Base-by-base conservation (phyloP, 2,888 invertebrate genomes). In the Tenthredo distinguenda region DNA sequence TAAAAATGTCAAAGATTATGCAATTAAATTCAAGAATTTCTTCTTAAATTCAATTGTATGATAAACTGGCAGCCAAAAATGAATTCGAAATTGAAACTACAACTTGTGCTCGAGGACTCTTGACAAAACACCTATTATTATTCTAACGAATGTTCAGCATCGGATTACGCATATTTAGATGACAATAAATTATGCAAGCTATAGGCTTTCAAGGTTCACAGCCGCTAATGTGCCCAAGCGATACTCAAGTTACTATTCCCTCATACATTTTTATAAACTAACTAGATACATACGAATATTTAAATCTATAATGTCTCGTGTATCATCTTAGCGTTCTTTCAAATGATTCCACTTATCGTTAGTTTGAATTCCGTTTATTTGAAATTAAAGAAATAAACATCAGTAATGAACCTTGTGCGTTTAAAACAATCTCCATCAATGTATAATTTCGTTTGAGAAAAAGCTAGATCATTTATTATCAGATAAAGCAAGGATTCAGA, bases 181-280 rank as follows among this genome's bases (percentile, higher is more conserved):
- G 72, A 81, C 31, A 40, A 47, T 47, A 47, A 47, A 58, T 68
- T 86, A 72, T 71, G 50, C 77, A 71, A 72, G 81, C 31, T 86
- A 86, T 82, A 87, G 87, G 86, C 87, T 87, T 88, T 87, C 65
- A 72, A 77, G 86, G 15, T 87, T 89, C 88, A 89, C 89, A 89
- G 88, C 89, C 89, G 87, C 86, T 89, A 87, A 87, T 85, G 83
- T 86, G 84, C 85, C 86, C 85, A 86, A 87, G 85, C 81, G 62
- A 77, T n/a, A 47, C 62, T 34, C 26, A 31, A 26, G 34, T 62
- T 65, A 79, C 21, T 79, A 18, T 76, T 50, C 47, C 15, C 76
- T 26, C 71, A 37, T 0, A 37, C 10, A 37, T 71, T 37, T 37
- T 71, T n/a, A 34, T 71, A 37, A 71, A 37, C n/a, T 37, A 18